phyloP scores from a whole-genome alignment of 2,888 invertebrate genomes.

The Nesidiocoris tenuis region DNA sequence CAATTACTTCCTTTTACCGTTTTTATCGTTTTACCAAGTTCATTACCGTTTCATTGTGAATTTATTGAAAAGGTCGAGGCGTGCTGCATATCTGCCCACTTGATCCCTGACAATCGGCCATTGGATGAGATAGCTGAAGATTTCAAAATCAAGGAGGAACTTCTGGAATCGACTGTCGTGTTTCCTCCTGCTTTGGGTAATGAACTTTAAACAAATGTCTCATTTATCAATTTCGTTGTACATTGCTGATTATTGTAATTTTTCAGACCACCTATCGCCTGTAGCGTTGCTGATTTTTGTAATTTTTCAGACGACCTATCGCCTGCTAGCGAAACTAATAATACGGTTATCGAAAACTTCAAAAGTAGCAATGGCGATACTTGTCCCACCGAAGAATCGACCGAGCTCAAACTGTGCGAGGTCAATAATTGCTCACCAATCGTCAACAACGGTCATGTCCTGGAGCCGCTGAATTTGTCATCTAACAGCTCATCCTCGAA shows the following conservation, averaged over 20 bases:
- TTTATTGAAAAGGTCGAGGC: conserved; percentile 18
- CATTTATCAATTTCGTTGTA: too few relatives aligned
- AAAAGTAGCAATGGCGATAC: neutral
- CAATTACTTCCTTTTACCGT: neutral
- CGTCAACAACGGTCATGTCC: neutral
- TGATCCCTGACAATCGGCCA: conserved; percentile 51
- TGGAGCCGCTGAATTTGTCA: neutral
- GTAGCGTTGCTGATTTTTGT: too few relatives aligned
- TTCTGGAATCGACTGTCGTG: conserved; percentile 51
- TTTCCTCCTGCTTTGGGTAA: conserved; percentile 7
- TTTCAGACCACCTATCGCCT: too few relatives aligned
- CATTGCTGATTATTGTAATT: too few relatives aligned
- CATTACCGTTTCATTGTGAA: too few relatives aligned
- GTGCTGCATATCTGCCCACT: conserved; percentile 45
- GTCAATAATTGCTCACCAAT: neutral
- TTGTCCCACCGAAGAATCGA: neutral
- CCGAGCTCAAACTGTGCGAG: neutral
- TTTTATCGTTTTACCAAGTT: too few relatives aligned
- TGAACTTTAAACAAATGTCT: too few relatives aligned
- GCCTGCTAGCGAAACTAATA: conserved; percentile 26
- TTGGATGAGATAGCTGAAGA: conserved; percentile 66
- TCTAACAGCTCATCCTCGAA: neutral
- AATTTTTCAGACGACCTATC: conserved; percentile 29
- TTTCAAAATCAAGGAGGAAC: conserved; percentile 72
- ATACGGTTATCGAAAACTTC: conserved; percentile 18